Percentiles rank a stretch among this genome's conserved stretches.
These are phyloP conservation scores for Datnioides undecimradiatus DNA, from an alignment of 2,113 vertebrate genomes.

Conservation along the genomic window DNA sequence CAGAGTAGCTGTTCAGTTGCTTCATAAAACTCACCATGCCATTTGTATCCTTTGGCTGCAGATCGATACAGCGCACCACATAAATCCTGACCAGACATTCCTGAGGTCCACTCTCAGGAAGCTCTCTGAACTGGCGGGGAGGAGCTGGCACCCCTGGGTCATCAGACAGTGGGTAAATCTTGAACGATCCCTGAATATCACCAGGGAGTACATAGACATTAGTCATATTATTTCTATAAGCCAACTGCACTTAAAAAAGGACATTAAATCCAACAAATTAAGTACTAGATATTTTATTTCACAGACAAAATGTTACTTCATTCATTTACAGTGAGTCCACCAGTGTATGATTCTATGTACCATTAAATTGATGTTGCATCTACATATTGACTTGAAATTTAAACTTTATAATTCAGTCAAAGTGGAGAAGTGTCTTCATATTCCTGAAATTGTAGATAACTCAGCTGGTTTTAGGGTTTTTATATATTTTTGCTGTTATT, in stretches of 20 bases:
- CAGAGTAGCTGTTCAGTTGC: not conserved
- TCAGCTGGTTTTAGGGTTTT: not conserved
- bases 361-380: not conserved
- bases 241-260: not conserved
- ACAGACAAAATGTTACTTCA: not conserved
- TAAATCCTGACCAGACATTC: constrained; percentile 95
- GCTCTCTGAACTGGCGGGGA: constrained; percentile 92
- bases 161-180: constrained; percentile 90
- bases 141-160: constrained; percentile 88
- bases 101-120: constrained; percentile 93
- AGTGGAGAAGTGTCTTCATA: not conserved
- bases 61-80: constrained; percentile 87
- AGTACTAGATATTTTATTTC: not conserved
- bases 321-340: not conserved
- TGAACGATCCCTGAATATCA: constrained; percentile 90
- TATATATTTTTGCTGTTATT: not conserved
- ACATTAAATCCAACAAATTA: not conserved
- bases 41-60: constrained; percentile 97
- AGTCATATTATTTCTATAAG: not conserved
- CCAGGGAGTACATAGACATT: not conserved
- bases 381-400: not conserved
- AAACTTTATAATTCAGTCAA: not conserved
- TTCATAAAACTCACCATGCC: constrained; percentile 88
- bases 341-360: not conserved
- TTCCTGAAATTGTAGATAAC: not conserved